Evolutionary conservation across 2,797 vertebrate genomes (phyloP).

Genomic region (Malacoraja senta): DNA sequence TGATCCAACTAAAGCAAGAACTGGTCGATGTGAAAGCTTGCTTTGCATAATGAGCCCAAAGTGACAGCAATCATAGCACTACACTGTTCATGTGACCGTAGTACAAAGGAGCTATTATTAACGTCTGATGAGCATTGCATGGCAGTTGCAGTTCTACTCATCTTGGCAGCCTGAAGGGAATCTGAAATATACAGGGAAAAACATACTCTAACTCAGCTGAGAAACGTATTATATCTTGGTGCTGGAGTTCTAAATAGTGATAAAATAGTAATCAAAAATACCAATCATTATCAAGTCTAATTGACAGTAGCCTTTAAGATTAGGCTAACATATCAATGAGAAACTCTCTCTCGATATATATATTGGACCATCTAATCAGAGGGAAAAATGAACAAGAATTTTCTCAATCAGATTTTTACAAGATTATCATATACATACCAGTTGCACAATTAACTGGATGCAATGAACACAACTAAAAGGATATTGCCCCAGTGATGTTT

Average conservation of each 20-base stretch:
- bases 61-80: slow-evolving; percentile 59
- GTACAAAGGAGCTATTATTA: slow-evolving; percentile 61
- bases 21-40: slow-evolving; percentile 55
- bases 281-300: background rate
- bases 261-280: background rate
- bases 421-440: background rate
- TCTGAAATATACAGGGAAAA: slow-evolving; percentile 45
- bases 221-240: background rate
- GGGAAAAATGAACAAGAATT: background rate
- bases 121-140: slow-evolving; percentile 52
- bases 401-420: background rate
- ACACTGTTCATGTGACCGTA: slow-evolving; percentile 61
- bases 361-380: background rate
- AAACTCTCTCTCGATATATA: background rate
- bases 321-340: background rate
- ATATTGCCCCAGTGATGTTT: background rate
- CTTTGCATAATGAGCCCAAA: slow-evolving; percentile 52
- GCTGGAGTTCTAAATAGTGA: background rate
- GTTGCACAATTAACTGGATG: background rate
- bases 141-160: slow-evolving; percentile 47
- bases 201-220: slow-evolving; percentile 14
- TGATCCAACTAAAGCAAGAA: slow-evolving; percentile 49
- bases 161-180: slow-evolving; percentile 48
- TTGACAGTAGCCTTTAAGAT: background rate
- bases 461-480: background rate